These are phyloP conservation scores for Saturnia pavonia DNA, from an alignment of 2,888 invertebrate species.

Conservation along the genomic window DNA sequence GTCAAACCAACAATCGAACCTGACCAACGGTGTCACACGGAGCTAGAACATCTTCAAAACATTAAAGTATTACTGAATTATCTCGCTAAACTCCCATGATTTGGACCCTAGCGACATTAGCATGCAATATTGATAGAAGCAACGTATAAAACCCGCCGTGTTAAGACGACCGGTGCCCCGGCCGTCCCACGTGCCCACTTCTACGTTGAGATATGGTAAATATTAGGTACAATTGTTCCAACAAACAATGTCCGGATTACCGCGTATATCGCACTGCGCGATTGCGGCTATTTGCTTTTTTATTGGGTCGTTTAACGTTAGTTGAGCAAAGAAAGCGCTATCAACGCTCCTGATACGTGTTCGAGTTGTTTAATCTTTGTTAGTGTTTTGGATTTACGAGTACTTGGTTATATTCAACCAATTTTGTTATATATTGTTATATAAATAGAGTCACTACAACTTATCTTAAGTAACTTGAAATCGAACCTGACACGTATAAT, in stretches of 20 bases:
- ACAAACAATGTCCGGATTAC: conserved; percentile 53
- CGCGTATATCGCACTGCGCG: conserved; percentile 33
- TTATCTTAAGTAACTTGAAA: neutral
- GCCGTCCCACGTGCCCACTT: conserved; percentile 57
- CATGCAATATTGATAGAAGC: conserved; percentile 67
- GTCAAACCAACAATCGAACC: too few species aligned
- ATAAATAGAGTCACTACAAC: neutral
- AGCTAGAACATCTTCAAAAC: neutral
- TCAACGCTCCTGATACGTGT: conserved; percentile 25
- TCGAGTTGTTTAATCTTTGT: conserved; percentile 8
- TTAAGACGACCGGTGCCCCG: conserved; percentile 47
- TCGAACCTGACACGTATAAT: neutral
- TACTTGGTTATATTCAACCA: neutral
- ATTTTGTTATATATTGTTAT: neutral
- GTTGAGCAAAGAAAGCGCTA: conserved; percentile 37
- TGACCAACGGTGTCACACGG: too few species aligned
- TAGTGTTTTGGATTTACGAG: conserved; percentile 6
- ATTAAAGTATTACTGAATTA: neutral
- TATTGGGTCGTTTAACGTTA: conserved; percentile 54
- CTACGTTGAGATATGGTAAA: conserved; percentile 60
- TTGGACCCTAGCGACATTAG: conserved; percentile 36
- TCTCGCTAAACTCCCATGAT: conserved; percentile 27
- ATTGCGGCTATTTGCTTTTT: conserved; percentile 62
- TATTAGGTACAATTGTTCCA: conserved; percentile 56
- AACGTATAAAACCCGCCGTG: conserved; percentile 53